phyloP scores from a whole-genome alignment of 2,113 vertebrate genomes.

The Leucopternis melanops region DNA sequence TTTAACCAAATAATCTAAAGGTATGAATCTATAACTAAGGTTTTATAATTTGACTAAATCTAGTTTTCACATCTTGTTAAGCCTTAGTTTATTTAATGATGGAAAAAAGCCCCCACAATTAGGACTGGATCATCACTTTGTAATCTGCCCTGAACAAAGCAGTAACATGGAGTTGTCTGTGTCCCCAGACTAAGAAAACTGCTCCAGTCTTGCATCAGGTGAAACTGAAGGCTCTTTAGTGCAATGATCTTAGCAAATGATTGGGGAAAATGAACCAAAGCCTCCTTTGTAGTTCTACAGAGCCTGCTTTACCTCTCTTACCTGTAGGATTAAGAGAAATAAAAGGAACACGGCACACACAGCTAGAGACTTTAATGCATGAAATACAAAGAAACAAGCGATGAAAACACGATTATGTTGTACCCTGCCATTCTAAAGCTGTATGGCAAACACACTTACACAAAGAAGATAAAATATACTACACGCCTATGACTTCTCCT shows the following conservation, averaged over 20 bases:
- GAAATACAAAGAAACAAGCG: background rate
- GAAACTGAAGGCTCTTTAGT: background rate
- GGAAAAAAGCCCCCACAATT: background rate
- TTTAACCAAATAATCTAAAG: background rate
- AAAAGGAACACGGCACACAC: background rate
- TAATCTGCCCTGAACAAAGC: background rate
- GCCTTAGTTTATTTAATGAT: background rate
- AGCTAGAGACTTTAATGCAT: background rate
- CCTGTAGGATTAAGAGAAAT: background rate
- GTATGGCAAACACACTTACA: background rate
- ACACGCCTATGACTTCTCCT: accelerated
- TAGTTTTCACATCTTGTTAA: background rate
- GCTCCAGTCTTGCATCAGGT: background rate
- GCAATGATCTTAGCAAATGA: background rate
- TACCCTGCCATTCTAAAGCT: background rate
- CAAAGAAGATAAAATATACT: background rate
- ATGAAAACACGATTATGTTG: accelerated
- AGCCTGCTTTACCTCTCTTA: background rate
- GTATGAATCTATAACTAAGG: background rate
- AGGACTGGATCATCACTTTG: background rate
- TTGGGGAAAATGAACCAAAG: background rate
- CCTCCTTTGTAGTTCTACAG: background rate
- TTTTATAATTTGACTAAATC: background rate
- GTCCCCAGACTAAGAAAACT: background rate
- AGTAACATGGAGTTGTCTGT: background rate